Conservation (phyloP, 2,113 vertebrate species). For the Xiphias gladius region DNA sequence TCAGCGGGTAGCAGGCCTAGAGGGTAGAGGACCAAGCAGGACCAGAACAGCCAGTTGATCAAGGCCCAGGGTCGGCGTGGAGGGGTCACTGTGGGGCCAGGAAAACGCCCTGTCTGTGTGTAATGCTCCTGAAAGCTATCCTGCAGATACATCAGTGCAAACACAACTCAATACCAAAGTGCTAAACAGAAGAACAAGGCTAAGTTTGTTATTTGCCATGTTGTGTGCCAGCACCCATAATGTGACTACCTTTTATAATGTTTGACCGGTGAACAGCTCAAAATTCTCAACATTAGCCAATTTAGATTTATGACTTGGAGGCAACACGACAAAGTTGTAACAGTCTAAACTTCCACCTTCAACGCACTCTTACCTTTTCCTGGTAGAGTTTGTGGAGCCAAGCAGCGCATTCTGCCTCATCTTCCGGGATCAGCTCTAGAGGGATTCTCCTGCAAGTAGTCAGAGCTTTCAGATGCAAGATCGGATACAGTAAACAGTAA, state of each 20-base stretch:
- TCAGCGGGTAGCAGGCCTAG: constrained; percentile 87
- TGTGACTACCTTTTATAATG: not conserved
- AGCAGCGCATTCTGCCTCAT: constrained; percentile 88
- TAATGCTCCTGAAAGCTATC: constrained; percentile 94
- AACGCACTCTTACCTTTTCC: constrained; percentile 89
- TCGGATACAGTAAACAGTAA: not conserved
- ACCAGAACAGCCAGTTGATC: constrained; percentile 95
- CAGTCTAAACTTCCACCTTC: not conserved
- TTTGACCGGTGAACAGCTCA: not conserved
- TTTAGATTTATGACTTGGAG: not conserved
- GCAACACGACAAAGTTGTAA: not conserved
- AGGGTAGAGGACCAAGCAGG: constrained; percentile 89
- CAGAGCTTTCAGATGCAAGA: constrained; percentile 13
- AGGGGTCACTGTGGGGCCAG: constrained; percentile 80
- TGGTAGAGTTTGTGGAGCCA: constrained; percentile 98
- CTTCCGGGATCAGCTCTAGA: constrained; percentile 91
- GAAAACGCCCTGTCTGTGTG: constrained; percentile 87
- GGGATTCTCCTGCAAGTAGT: constrained; percentile 91
- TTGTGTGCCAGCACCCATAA: not conserved
- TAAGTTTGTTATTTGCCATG: not conserved
- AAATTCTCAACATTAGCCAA: not conserved
- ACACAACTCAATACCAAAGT: not conserved
- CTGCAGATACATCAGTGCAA: constrained; percentile 75
- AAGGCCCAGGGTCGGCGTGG: constrained; percentile 88
- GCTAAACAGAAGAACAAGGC: not conserved